phyloP scores from a whole-genome alignment of 2,113 vertebrate species.

The Ictalurus furcatus region DNA sequence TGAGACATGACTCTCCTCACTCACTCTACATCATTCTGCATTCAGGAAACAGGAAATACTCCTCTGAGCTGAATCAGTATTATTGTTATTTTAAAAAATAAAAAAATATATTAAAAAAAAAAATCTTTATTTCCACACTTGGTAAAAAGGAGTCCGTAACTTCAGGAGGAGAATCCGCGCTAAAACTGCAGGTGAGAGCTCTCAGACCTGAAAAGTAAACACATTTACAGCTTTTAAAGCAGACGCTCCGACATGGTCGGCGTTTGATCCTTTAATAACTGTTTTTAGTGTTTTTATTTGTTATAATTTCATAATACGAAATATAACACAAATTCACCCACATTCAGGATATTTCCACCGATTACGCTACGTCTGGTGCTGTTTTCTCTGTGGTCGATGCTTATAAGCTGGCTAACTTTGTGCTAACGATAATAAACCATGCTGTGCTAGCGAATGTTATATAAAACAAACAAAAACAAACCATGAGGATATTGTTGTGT shows the following conservation, averaged over 20 bases:
- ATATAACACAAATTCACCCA: neutral
- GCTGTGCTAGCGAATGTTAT: neutral
- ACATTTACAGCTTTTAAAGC: neutral
- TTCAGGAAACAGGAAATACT: neutral
- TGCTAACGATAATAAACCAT: neutral
- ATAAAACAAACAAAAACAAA: neutral
- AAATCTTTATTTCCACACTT: no score
- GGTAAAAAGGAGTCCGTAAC: neutral
- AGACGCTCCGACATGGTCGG: neutral
- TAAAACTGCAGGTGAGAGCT: neutral
- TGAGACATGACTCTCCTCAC: conserved; percentile 12
- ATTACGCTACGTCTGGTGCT: neutral
- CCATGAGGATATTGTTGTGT: neutral
- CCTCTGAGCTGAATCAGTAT: no score
- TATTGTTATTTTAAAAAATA: neutral
- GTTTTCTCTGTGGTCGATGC: neutral
- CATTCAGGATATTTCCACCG: neutral
- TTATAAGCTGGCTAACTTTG: neutral
- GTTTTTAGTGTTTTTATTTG: neutral
- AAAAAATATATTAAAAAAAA: no score
- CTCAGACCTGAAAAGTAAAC: neutral
- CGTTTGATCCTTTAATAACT: neutral
- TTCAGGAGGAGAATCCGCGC: neutral
- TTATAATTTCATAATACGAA: neutral
- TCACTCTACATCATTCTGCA: neutral